Evolutionary conservation across 2,113 vertebrate species (phyloP), one percentile per base, ranked within the genome.

Genomic region (Ibidorhyncha struthersii): DNA sequence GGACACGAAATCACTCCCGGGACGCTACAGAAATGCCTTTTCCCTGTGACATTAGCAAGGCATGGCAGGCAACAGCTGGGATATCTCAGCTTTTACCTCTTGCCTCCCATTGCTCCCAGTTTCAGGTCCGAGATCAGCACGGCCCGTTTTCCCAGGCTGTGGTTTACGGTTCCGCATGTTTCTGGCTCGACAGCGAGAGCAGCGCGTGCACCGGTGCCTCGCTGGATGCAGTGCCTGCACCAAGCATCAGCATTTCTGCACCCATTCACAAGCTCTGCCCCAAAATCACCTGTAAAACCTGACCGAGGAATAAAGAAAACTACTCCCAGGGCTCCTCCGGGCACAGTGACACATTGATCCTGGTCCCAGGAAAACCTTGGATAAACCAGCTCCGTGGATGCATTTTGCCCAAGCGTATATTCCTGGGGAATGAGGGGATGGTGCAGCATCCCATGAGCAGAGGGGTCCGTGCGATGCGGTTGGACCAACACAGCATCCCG

Each of bases 401-500:
- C 1, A 0, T 41, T 65, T 69, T 16, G 50, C 32, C 45, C 11
- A 8, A 40, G 27, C 0, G 1, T 40, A 38, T 29, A 4, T 7
- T 21, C 19, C 61, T 25, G 36, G 66, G 40, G 21, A 55, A 32
- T 1, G 17, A 34, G 41, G 15, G 23, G 38, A 12, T 7, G 15
- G 26, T 20, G 62, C 70, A 38, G 45, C 29, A 66, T 2, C 52
- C 34, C 11, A 0, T 1, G 26, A 41, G 45, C 17, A 40, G 16
- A 19, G 3, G 12, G 16, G 6, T 14, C 45, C 1, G 0, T 0
- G 6, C 0, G 14, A 27, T 15, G 58, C 41, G 2, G 14, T 5
- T 26, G 82, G 55, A 12, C 22, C 14, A 30, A 40, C 17, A 1
- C 41, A 74, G 36, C 55, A 55, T 32, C 69, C 45, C 3, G 0